Percentiles rank a stretch among this genome's conserved stretches.
Conservation (phyloP, 2,888 invertebrate genomes). For the Allophyes oxyacanthae region DNA sequence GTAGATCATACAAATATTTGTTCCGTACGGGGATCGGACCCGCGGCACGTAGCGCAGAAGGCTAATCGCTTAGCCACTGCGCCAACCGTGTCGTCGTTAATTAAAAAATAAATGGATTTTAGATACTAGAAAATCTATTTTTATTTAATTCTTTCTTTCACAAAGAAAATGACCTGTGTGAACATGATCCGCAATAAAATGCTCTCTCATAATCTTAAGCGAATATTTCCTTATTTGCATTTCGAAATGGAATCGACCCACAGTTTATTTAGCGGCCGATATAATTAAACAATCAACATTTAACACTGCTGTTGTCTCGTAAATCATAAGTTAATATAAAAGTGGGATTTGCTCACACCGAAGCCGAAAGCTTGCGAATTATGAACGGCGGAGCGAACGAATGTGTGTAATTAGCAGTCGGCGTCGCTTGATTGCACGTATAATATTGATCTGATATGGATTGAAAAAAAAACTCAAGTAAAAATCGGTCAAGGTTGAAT, state of each 20-base stretch:
- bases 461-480: too few relatives aligned
- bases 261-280: conserved; percentile 65
- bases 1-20: too few relatives aligned
- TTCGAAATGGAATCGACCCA: conserved; percentile 64
- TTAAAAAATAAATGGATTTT: too few relatives aligned
- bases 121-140: neutral
- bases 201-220: conserved; percentile 33
- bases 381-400: neutral
- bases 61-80: too few relatives aligned
- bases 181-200: conserved; percentile 37
- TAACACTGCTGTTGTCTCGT: conserved; percentile 69
- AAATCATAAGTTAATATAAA: conserved; percentile 69
- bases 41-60: too few relatives aligned
- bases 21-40: too few relatives aligned
- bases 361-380: conserved; percentile 8
- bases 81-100: too few relatives aligned
- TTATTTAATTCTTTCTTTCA: neutral
- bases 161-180: conserved; percentile 22
- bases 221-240: conserved; percentile 67
- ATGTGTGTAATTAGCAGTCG: neutral
- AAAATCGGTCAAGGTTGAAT: too few relatives aligned
- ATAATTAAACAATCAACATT: conserved; percentile 77
- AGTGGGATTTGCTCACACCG: conserved; percentile 41
- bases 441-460: too few relatives aligned
- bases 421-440: too few relatives aligned